phyloP scores from a whole-genome alignment of 1,140 invertebrate genomes.

The Heliothis virescens region DNA sequence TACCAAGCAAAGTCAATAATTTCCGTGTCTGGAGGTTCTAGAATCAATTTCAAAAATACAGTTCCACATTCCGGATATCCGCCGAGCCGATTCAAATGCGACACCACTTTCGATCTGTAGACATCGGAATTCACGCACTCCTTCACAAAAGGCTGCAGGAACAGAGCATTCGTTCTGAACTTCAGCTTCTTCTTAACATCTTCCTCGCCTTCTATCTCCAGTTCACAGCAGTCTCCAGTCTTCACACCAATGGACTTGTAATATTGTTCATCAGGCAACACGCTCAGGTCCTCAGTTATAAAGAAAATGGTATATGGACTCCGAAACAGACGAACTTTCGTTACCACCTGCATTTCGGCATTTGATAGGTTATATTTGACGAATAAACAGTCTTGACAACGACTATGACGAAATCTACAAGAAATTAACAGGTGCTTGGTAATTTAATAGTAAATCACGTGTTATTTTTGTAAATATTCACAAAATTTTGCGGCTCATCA shows the following conservation, averaged over 20 bases:
- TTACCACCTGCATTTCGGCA: constrained; percentile 63
- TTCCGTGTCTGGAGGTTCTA: constrained; percentile 87
- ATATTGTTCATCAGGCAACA: constrained; percentile 62
- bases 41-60: constrained; percentile 74
- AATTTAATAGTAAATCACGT: neutral
- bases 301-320: constrained; percentile 71
- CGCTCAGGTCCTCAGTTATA: constrained; percentile 68
- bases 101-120: constrained; percentile 72
- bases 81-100: constrained; percentile 62
- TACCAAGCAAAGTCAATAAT: constrained; percentile 90
- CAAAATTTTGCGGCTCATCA: constrained; percentile 8
- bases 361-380: constrained; percentile 55
- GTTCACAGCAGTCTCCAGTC: constrained; percentile 54
- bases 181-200: constrained; percentile 60
- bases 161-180: constrained; percentile 64
- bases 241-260: constrained; percentile 66
- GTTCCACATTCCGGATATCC: constrained; percentile 60
- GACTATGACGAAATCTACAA: neutral
- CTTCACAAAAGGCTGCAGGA: constrained; percentile 75
- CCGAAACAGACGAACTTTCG: constrained; percentile 68
- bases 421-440: neutral
- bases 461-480: neutral
- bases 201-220: constrained; percentile 47
- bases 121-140: constrained; percentile 71
- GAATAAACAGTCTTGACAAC: neutral